Conservation (phyloP, 1,140 invertebrate species). For the Zaprionus africanus region DNA sequence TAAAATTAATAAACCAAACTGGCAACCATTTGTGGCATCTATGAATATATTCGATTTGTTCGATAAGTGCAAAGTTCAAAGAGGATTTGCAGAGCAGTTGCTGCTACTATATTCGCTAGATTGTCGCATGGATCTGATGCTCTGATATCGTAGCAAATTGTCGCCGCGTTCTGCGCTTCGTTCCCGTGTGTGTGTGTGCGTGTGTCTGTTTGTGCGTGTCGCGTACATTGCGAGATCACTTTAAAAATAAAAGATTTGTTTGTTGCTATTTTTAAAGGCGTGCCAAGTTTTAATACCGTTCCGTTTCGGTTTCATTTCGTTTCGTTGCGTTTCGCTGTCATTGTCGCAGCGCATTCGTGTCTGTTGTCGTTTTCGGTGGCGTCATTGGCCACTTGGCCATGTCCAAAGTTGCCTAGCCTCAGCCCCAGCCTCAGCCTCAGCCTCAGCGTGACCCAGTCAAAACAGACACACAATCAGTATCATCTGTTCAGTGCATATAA, state of each 20-base stretch:
- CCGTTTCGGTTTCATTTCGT: conserved; percentile 53
- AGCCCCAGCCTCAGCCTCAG: not conserved
- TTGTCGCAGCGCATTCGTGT: conserved; percentile 35
- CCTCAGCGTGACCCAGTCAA: not conserved
- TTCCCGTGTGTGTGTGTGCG: not conserved
- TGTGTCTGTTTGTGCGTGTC: conserved; percentile 34
- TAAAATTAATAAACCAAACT: conserved; percentile 4
- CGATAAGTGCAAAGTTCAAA: conserved; percentile 1
- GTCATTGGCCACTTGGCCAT: conserved; percentile 54
- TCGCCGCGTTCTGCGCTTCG: conserved; percentile 48
- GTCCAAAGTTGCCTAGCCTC: conserved; percentile 42
- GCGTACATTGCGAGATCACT: conserved; percentile 63
- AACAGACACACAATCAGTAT: conserved; percentile 34
- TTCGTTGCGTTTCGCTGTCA: conserved; percentile 36
- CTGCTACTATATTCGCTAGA: not conserved
- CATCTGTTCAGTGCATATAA: conserved; percentile 31
- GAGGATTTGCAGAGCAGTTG: no score
- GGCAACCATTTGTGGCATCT: not conserved
- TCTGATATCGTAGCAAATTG: conserved; percentile 33
- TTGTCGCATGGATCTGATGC: conserved; percentile 18
- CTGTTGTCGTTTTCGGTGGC: conserved; percentile 39
- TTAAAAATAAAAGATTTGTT: conserved; percentile 83
- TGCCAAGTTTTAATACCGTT: conserved; percentile 66
- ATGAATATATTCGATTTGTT: not conserved
- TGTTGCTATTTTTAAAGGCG: conserved; percentile 81